A percentile compares a stretch with the other conserved stretches of the same genome.
Conservation (phyloP, 1,140 invertebrate genomes). For the Monomorium pharaonis region DNA sequence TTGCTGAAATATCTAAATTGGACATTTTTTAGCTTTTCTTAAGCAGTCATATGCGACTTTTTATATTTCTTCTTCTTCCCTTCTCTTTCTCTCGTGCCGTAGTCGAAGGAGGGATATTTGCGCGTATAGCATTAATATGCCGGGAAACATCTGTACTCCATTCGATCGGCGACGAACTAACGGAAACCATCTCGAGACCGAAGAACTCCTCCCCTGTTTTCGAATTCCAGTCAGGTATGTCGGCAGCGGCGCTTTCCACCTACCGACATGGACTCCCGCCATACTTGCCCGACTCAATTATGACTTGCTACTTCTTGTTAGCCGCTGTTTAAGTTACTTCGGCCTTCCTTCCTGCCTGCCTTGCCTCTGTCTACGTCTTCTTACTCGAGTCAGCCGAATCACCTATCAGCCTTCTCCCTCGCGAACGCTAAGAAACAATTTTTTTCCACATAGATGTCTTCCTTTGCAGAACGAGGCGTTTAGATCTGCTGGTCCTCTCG, state of each 20-base stretch:
- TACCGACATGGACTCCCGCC: conserved; percentile 57
- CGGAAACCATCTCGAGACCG: conserved; percentile 63
- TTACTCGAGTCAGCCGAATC: conserved; percentile 57
- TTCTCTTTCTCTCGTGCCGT: background rate
- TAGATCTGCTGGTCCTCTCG: background rate
- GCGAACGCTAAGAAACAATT: background rate
- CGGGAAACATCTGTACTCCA: conserved; percentile 64
- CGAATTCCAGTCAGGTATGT: conserved; percentile 76
- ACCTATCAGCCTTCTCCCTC: conserved; percentile 5
- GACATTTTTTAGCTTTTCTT: background rate
- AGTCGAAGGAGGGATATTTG: background rate
- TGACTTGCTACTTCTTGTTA: conserved; percentile 79
- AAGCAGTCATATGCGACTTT: background rate
- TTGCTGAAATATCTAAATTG: too few species aligned
- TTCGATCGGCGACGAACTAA: conserved; percentile 58
- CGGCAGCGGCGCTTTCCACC: conserved; percentile 57
- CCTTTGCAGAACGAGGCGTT: background rate
- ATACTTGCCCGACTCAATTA: conserved; percentile 79
- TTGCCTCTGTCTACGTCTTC: conserved; percentile 14
- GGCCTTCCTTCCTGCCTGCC: conserved; percentile 25
- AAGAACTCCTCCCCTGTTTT: conserved; percentile 66
- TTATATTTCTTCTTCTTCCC: background rate
- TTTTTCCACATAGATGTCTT: background rate
- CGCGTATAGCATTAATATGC: conserved; percentile 63
- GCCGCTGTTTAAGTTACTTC: conserved; percentile 77